phyloP scores from a whole-genome alignment of 2,797 vertebrate species.

The Poecilia gillii region DNA sequence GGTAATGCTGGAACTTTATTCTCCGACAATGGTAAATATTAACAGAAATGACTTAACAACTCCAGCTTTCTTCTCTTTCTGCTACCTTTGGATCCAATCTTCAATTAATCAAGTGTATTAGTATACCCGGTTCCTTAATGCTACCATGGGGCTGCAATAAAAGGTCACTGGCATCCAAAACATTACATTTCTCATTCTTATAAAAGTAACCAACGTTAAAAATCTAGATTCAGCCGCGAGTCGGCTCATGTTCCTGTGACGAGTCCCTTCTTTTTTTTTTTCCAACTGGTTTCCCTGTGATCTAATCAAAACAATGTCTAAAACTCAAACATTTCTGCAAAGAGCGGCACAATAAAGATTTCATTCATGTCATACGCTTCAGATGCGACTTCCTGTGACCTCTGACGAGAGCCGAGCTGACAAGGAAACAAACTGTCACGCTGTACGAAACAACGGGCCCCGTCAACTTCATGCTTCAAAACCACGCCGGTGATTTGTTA shows the following conservation, averaged over 20 bases:
- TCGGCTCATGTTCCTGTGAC: conserved; percentile 48
- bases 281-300: conserved; percentile 28
- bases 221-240: conserved; percentile 63
- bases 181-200: conserved; percentile 11
- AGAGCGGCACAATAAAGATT: conserved; percentile 18
- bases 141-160: conserved; percentile 69
- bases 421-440: conserved; percentile 41
- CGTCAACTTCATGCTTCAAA: conserved; percentile 18
- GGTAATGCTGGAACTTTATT: neutral
- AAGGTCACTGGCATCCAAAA: conserved; percentile 51
- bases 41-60: neutral
- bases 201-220: conserved; percentile 55
- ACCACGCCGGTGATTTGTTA: conserved; percentile 50
- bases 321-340: conserved; percentile 20
- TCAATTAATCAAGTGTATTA: neutral
- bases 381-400: conserved; percentile 36
- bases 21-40: neutral
- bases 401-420: conserved; percentile 26
- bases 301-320: conserved; percentile 38
- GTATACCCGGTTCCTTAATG: neutral
- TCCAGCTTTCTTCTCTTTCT: neutral
- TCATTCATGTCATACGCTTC: conserved; percentile 38
- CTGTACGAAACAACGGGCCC: conserved; percentile 34
- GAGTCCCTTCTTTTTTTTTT: conserved; percentile 31
- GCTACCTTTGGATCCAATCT: neutral